Evolutionary conservation across 2,113 vertebrate species (phyloP).

Genomic region (Patagioenas fasciata): DNA sequence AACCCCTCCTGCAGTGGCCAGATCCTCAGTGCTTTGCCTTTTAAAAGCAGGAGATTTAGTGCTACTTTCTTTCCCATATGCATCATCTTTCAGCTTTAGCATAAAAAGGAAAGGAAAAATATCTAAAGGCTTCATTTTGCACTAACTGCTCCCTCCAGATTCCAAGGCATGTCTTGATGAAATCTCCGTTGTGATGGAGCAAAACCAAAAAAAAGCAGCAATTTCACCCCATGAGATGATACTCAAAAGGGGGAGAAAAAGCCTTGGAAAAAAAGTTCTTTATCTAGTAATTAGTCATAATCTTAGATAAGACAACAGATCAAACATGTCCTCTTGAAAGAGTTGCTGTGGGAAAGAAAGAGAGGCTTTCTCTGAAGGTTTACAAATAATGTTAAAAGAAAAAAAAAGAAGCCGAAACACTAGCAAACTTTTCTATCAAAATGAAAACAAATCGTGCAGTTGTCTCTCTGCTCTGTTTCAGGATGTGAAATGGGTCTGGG

Average conservation of each 20-base stretch:
- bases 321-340: constrained; percentile 55
- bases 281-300: constrained; percentile 67
- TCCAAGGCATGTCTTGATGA: neutral
- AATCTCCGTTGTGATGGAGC: constrained; percentile 11
- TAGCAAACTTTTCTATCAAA: neutral
- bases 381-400: neutral
- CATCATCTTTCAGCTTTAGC: neutral
- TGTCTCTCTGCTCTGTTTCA: neutral
- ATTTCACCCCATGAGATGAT: neutral
- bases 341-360: neutral
- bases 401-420: neutral
- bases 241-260: neutral
- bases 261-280: neutral
- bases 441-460: neutral
- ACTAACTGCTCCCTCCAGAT: constrained; percentile 28
- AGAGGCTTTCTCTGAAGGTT: neutral
- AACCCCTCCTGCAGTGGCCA: neutral
- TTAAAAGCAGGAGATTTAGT: neutral
- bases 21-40: neutral
- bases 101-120: neutral
- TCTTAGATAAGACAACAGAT: constrained; percentile 64
- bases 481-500: neutral
- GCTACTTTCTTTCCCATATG: constrained; percentile 28
- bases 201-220: constrained; percentile 35
- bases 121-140: neutral